Percentiles rank a stretch among this genome's conserved stretches.
These are phyloP conservation scores for Xenopus tropicalis DNA, from an alignment of 2,113 vertebrate species.

Conservation along the genomic window UCB_Xtro_10.0 CM004444.2:133209001-133209500, in stretches of 20 bases:
- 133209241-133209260: not conserved
- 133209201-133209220: not conserved
- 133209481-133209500: too few species aligned
- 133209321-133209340: not conserved
- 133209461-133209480: too few species aligned
- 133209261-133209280: not conserved
- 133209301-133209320: not conserved
- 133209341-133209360: too few species aligned
- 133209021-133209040: conserved; percentile 54
- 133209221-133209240: not conserved
- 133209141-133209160: conserved; percentile 17
- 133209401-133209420: too few species aligned
- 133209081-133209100: conserved; percentile 20
- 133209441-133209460: too few species aligned
- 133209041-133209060: conserved; percentile 55
- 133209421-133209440: too few species aligned
- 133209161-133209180: not conserved
- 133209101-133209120: conserved; percentile 4
- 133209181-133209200: not conserved
- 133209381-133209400: too few species aligned
- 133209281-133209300: not conserved
- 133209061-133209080: conserved; percentile 44
- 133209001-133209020: conserved; percentile 52
- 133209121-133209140: conserved; percentile 12
- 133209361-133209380: too few species aligned